These are phyloP conservation scores for Drosophila leonis DNA, from an alignment of 2,888 invertebrate genomes.

Conservation along the genomic window DNA sequence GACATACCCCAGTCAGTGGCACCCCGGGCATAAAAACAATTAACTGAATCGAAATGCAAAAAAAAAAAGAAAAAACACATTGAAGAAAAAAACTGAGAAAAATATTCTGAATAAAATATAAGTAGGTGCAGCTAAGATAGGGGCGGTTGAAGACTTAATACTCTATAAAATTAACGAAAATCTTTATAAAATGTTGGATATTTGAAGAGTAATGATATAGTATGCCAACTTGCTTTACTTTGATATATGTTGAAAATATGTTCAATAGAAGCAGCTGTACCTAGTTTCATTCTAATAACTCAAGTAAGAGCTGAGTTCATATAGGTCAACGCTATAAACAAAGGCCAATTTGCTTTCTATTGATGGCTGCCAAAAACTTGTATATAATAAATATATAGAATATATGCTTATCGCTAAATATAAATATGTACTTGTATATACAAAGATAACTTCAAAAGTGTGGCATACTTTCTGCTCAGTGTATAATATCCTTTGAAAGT, in stretches of 20 bases:
- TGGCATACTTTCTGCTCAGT: background rate
- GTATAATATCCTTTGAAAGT: background rate
- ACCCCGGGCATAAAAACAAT: conserved; percentile 70
- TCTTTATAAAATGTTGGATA: background rate
- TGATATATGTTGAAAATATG: background rate
- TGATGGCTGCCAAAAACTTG: background rate
- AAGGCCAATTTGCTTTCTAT: background rate
- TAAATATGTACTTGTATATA: no score
- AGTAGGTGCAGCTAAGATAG: background rate
- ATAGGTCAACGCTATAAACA: background rate
- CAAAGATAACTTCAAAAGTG: background rate
- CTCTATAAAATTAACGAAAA: background rate
- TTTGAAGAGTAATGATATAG: background rate
- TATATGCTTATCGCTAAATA: background rate
- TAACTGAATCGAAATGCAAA: conserved; percentile 77
- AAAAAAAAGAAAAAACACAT: conserved; percentile 25
- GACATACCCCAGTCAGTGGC: conserved; percentile 79
- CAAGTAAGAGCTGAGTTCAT: background rate
- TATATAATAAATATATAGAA: background rate
- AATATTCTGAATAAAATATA: background rate
- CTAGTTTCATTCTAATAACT: background rate
- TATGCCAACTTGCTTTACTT: background rate
- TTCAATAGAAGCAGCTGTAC: background rate
- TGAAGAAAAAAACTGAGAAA: conserved; percentile 3
- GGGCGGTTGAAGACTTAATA: conserved; percentile 1